Base-by-base conservation (phyloP, 2,888 invertebrate genomes). In the Dynastes grantii region DNA sequence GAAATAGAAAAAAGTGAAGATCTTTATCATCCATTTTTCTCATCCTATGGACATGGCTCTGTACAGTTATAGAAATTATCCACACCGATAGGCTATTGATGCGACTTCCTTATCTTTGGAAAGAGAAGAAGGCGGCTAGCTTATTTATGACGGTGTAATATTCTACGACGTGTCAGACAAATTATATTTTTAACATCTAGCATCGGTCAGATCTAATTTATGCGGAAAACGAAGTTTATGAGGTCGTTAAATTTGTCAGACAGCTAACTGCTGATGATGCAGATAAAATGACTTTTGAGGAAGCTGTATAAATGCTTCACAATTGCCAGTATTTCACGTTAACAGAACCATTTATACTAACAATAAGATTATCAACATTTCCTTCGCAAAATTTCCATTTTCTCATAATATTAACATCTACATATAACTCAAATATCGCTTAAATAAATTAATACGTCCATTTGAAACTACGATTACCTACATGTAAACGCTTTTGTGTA, bases 1-100 rank as follows among this genome's bases (percentile, higher is more conserved):
- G 49, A 22, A 68, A 40, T 27, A 49, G 65, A 65, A 67, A 70
- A 53, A 51, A 53, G 49, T 49, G n/a, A 29, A 49, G 68, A 70
- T 70, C 2, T 29, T 53, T 70, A 70, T 70, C 68, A 29, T 13
- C 22, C 40, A n/a, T 67, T 16, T 70, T 51, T 70, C 68, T 70
- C 29, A 51, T 53, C 53, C 53, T 6, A n/a, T 53, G 13, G 53
- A 53, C 16, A 13, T n/a, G 3, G 45, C 45, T 8, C 8, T 45
- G 8, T 53, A 70, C 68, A 70, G 68, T 70, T 70, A 70, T 70
- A 70, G 27, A 53, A 70, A 70, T 70, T 49, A 70, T 70, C 51
- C 53, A 6, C 22, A 27, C 13, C 64, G 64, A 16, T 9, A n/a
- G 53, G 6, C 16, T 64, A 70, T 70, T 70, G 68, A 70, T 70